Evolutionary conservation across 2,113 vertebrate genomes (phyloP), one percentile per base, ranked within the genome.

Genomic region (Abramis brama): DNA sequence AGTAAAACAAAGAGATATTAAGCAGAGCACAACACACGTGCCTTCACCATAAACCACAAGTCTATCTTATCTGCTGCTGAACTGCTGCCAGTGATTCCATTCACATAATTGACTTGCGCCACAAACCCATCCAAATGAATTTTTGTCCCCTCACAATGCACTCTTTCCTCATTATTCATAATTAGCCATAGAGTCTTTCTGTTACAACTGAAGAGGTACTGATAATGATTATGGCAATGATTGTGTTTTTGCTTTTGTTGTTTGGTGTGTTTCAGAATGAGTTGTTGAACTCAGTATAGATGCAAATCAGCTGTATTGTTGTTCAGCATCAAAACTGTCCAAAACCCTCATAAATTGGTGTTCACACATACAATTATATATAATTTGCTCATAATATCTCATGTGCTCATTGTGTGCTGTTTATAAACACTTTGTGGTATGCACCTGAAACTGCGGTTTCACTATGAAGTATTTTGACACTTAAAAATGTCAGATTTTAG

Each of bases 91-190:
- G 82, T 84, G 87, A 80, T 73, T 88, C 87, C 85, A 88, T 88
- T 88, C 82, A 77, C 75, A 84, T 88, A 88, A 88, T 88, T 88
- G 87, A 88, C 84, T 71, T 71, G 78, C 45, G 66, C 85, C 87
- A 86, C 87, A 79, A 86, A 82, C 85, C 78, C 64, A 85, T 88
- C 87, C 85, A 86, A 88, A 88, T 86, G 13, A 80, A 86, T 64
- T 84, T 84, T 68, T 64, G 59, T 80, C 79, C 79, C n/a, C 59
- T 86, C 85, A 88, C 85, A 88, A 86, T 88, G 85, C 77, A 66
- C 85, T 86, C 47, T 64, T 80, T 81, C 70, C 75, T 84, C 70
- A 86, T 88, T 88, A 84, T 85, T 86, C 68, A 75, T 86, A 88
- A 88, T 88, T 88, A 85, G 77, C 55, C 77, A n/a, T 83, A 88